Evolutionary conservation across 1,140 invertebrate genomes (phyloP), one percentile per base, ranked within the genome.

Genomic region (Calliopsis andreniformis): DNA sequence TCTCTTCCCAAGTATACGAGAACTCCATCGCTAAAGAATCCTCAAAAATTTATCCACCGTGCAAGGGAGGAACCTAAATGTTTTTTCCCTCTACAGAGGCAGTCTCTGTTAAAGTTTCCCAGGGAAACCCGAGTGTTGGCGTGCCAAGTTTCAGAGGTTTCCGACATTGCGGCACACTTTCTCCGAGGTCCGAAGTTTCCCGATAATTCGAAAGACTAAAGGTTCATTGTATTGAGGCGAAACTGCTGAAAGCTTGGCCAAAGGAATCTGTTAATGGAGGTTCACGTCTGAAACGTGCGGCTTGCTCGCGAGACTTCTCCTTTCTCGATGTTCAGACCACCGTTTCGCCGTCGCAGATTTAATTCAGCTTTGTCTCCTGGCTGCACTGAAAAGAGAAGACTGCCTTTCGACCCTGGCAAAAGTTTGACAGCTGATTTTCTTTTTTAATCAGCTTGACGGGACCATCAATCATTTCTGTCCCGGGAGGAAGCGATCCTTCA

Each of bases 401-500:
- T 35, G 20, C 14, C 64, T 67, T 47, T 3, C 23, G 12, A n/a
- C 28, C 23, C 10, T 39, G 45, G 66, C 49, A 32, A 16, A 23
- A 45, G 45, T 25, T 14, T n/a, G 75, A 72, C 58, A 28, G 42
- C 12, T 23, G 45, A 80, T n/a, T 43, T 73, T 42, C 14, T 16
- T 42, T 56, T 47, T 23, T 39, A 47, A 70, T 70, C 28, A 59
- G 45, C 16, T 28, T 23, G 28, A 20, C 25, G n/a, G 35, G 4
- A 18, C 43, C 51, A 75, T 80, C 47, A 49, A 67, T 79, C 55
- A 79, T 42, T 25, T 28, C 8, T n/a, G 32, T 30, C 10, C 3
- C 35, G 28, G 25, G 18, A 63, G 45, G 55, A 64, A 47, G 16
- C 32, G 39, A 78, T 78, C 68, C 55, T 39, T 72, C 61, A 59